Evolutionary conservation across 2,888 invertebrate species (phyloP).

Genomic region (Uropetala carovei): DNA sequence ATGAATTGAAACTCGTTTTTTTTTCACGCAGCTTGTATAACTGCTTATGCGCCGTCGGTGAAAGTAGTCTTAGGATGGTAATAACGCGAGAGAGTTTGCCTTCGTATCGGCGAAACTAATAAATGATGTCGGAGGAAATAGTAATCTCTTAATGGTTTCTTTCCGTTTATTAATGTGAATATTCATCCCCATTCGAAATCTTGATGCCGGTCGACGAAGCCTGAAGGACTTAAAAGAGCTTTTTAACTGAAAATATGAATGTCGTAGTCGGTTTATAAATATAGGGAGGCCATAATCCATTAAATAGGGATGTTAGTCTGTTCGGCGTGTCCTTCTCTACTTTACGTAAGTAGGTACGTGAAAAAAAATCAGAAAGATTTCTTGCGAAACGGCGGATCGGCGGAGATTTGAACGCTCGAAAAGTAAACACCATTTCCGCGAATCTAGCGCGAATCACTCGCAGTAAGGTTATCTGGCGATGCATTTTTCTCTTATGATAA

Average conservation of each 20-base stretch:
- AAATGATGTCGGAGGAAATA: neutral
- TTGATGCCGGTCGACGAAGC: too few species aligned
- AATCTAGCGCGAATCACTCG: neutral
- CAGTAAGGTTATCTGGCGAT: neutral
- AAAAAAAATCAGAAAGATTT: neutral
- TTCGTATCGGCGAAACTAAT: conserved; percentile 15
- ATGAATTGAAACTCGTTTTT: neutral
- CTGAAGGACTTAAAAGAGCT: too few species aligned
- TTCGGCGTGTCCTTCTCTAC: too few species aligned
- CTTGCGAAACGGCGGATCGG: neutral
- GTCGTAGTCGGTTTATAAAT: too few species aligned
- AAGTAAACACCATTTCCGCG: neutral
- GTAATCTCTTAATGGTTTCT: neutral
- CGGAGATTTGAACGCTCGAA: neutral
- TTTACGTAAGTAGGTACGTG: too few species aligned
- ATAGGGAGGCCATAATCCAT: too few species aligned
- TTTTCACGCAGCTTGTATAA: neutral
- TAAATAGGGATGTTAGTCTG: too few species aligned
- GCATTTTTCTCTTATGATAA: neutral
- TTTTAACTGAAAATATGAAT: too few species aligned
- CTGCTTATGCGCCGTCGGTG: neutral
- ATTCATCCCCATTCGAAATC: neutral
- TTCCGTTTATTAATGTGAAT: neutral
- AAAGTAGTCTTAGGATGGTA: neutral
- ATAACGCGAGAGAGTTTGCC: neutral